phyloP scores from a whole-genome alignment of 2,113 vertebrate genomes.

The Asarcornis scutulata region DNA sequence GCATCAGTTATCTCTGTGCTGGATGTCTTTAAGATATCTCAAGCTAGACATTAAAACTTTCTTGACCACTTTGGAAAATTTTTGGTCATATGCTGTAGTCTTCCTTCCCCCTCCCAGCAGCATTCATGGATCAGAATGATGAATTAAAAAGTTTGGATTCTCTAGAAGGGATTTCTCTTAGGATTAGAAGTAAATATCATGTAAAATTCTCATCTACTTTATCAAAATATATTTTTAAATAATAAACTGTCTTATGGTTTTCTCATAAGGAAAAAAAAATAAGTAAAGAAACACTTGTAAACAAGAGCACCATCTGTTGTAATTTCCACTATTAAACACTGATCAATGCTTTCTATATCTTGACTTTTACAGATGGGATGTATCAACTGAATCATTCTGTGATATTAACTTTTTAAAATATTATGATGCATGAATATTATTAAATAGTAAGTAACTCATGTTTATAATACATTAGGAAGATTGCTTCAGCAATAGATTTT shows the following conservation, averaged over 20 bases:
- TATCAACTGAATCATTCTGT: background rate
- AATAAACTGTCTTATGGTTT: background rate
- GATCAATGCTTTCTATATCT: background rate
- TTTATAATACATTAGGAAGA: background rate
- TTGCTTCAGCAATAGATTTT: background rate
- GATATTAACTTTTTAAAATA: background rate
- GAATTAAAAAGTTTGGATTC: background rate
- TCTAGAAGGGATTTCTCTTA: background rate
- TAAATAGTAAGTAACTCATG: background rate
- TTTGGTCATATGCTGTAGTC: background rate
- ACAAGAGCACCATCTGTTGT: background rate
- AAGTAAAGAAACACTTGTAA: background rate
- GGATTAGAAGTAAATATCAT: background rate
- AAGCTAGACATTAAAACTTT: background rate
- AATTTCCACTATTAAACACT: background rate
- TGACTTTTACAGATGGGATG: background rate
- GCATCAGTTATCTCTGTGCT: background rate
- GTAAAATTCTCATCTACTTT: background rate
- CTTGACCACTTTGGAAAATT: background rate
- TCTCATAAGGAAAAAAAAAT: background rate
- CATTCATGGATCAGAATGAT: background rate
- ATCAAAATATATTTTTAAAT: background rate
- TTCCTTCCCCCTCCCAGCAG: accelerated
- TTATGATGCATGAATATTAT: background rate
- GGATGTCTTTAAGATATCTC: background rate